Evolutionary conservation across 23 tunicate genomes (phyloP), one percentile per base, ranked within the genome.

Genomic region (Phallusia fumigata): DNA sequence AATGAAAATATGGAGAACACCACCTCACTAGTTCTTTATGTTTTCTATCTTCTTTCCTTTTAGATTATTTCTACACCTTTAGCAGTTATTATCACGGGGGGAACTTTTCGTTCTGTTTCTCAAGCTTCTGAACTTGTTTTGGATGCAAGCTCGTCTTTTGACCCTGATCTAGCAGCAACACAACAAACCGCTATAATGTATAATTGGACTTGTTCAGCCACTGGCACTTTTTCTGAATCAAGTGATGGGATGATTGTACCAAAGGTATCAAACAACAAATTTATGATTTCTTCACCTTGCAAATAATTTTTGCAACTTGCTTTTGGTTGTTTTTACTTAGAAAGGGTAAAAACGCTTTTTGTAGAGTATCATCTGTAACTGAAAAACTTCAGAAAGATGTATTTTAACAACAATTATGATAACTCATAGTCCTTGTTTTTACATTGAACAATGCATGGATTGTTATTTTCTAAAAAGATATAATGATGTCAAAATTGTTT

Each of bases 61-160:
- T 84, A 88, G 93, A 65, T 88, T 31, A 30, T 88, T 31, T 65
- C 93, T 10, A 78, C 93, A n/a, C 94, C 94, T 13, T 53, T 89
- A 31, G 88, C 87, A 28, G 94, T 82, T 31, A 80, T 89, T 18
- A 89, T 89, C 13, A 53, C 74, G 5, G 94, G 94, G 0, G 94
- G 94, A n/a, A 89, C 94, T 19, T 76, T 45, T 52, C 77, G 94
- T 34, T 35, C 26, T 15, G 80, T 89, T 11, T 89, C 94, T 18
- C 74, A 88, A n/a, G 35, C 78, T 22, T 65, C 65, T 6, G 75
- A 33, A 15, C 76, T 89, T 13, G 31, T 36, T 32, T 49, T 89
- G 64, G 88, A 89, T 73, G 94, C 94, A 18, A 84, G 94, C 82
- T 84, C 94, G 32, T 89, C 94, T 0, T 89, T 89, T 83, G 94